Base-by-base conservation (phyloP, 2,797 vertebrate species). In the Hemitrygon akajei region DNA sequence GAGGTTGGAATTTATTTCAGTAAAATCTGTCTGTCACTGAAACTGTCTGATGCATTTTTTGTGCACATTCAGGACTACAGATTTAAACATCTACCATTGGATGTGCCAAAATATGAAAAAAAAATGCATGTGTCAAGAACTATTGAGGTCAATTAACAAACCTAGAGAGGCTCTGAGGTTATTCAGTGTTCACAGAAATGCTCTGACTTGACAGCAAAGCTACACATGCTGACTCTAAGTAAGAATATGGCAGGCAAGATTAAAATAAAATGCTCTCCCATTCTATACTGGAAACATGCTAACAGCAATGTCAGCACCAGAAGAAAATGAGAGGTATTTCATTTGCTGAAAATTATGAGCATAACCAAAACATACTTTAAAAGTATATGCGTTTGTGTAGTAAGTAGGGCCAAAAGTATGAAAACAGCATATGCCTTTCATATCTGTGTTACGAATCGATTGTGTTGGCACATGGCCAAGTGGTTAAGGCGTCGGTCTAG, bases 81-180 rank as follows among this genome's bases (percentile, higher is more conserved):
- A 89, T 66, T 30, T 71, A 66, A 71, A 91, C 89, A 91, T 91
- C n/a, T 91, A 66, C 71, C 34, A 91, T 2, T 5, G 1, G 34
- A 69, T 69, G 69, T 73, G 89, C 89, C 69, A 34, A 9, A 91
- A 91, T n/a, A 34, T 69, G 14, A 40, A 71, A 73, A 71, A 73
- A 86, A 40, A 91, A 71, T 91, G 89, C 89, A 91, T 40, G 34
- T 73, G 66, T 73, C 89, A 91, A 47, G 63, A 71, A 71, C 34
- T 27, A 91, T 91, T 91, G 34, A 91, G 89, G 89, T 91, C 89
- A 91, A 40, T 71, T 71, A 66, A 66, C 63, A 91, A 25, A 71
- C 89, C 69, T 71, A 73, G 18, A 25, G 37, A 69, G 34, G 63
- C 63, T 91, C 73, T 91, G 89, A 91, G 89, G 66, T n/a, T 73